Evolutionary conservation across 1,140 invertebrate species (phyloP).

Genomic region (Stegodyphus dumicola): DNA sequence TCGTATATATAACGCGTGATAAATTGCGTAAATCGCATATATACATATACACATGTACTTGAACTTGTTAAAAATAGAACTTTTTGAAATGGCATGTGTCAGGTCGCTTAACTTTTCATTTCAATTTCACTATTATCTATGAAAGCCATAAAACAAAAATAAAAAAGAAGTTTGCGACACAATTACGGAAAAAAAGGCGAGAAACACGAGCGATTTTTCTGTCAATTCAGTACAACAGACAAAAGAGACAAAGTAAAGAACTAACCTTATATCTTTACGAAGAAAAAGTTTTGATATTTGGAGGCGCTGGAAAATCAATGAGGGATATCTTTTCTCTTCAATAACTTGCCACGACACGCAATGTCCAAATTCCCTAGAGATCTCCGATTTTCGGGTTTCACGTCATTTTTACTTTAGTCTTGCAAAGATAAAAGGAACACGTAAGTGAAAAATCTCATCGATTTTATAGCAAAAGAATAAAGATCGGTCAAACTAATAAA

Average conservation of each 20-base stretch:
- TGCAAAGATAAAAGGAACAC: constrained; percentile 28
- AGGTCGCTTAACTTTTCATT: constrained; percentile 29
- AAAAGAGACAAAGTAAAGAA: constrained; percentile 16
- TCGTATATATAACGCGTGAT: too few relatives aligned
- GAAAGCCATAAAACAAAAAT: neutral
- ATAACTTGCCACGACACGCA: constrained; percentile 46
- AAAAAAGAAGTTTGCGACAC: neutral
- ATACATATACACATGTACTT: too few relatives aligned
- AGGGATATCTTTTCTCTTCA: constrained; percentile 15
- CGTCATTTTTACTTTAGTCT: constrained; percentile 48
- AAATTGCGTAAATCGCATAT: too few relatives aligned
- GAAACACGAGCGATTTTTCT: constrained; percentile 39
- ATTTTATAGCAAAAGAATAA: neutral
- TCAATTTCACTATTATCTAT: constrained; percentile 23
- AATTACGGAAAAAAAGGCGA: neutral
- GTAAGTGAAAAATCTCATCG: neutral
- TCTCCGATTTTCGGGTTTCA: constrained; percentile 32
- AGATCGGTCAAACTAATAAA: neutral
- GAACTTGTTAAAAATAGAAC: too few relatives aligned
- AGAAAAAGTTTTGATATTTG: constrained; percentile 50
- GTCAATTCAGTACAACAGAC: constrained; percentile 24
- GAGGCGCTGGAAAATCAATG: constrained; percentile 42
- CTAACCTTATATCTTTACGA: constrained; percentile 32
- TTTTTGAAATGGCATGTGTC: constrained; percentile 26
- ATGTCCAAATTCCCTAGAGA: constrained; percentile 20